These are phyloP conservation scores for Siniperca chuatsi DNA, from an alignment of 2,113 vertebrate genomes.

Conservation along the genomic window DNA sequence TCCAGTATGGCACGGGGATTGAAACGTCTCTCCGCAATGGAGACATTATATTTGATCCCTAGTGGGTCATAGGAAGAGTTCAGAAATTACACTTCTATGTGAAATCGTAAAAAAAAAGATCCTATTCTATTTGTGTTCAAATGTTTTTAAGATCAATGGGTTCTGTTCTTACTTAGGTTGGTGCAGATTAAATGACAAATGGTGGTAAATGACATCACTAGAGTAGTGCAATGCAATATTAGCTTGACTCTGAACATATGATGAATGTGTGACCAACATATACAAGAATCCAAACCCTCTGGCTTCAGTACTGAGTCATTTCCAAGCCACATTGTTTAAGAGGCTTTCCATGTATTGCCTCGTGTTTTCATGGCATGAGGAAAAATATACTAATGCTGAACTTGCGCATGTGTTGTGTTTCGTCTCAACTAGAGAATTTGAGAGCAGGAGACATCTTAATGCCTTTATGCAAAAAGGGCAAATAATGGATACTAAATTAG, in stretches of 20 bases:
- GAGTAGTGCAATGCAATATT: constrained; percentile 26
- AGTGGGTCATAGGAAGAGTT: constrained; percentile 13
- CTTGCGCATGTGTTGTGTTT: constrained; percentile 31
- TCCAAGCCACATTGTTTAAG: constrained; percentile 66
- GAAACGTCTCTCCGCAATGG: constrained; percentile 92
- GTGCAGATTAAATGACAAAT: constrained; percentile 19
- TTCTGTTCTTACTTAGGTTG: constrained; percentile 16
- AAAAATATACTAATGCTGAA: constrained; percentile 38
- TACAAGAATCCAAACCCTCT: constrained; percentile 53
- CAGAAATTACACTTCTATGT: neutral
- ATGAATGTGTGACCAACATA: constrained; percentile 54
- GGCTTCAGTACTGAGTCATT: constrained; percentile 28
- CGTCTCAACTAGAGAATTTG: constrained; percentile 42
- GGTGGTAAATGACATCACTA: constrained; percentile 49
- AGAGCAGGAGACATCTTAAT: constrained; percentile 17
- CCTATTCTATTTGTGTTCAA: neutral
- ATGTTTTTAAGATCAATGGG: neutral
- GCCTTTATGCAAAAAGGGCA: neutral
- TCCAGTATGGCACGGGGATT: constrained; percentile 92
- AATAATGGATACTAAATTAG: constrained; percentile 22
- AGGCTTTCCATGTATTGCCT: constrained; percentile 43
- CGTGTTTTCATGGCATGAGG: constrained; percentile 37
- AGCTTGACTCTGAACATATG: constrained; percentile 29
- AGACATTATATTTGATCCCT: constrained; percentile 90
- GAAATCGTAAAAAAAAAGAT: constrained; percentile 2